Conservation (phyloP, 2,888 invertebrate genomes). For the Sussaba pulchella region DNA sequence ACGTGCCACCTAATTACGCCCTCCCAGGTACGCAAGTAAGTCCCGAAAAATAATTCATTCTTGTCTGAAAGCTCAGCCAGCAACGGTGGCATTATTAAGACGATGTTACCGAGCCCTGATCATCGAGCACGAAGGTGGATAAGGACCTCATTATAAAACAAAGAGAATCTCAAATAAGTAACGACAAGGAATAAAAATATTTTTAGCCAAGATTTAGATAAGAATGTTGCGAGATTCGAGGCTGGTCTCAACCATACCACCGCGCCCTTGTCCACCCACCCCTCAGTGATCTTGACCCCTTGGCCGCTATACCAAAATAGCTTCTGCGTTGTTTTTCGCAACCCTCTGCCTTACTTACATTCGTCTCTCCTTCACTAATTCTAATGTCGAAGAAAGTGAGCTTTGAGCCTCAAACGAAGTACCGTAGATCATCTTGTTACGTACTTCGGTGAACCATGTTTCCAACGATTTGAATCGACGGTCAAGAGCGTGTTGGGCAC, state of each 20-base stretch:
- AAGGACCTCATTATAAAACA: too few relatives aligned
- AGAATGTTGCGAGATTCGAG: conserved; percentile 8
- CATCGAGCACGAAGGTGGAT: too few relatives aligned
- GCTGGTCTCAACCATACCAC: too few relatives aligned
- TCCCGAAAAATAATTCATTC: too few relatives aligned
- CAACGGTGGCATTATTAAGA: too few relatives aligned
- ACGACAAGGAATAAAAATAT: conserved; percentile 12
- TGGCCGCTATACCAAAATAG: conserved; percentile 69
- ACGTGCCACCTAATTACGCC: too few relatives aligned
- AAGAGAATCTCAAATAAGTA: neutral
- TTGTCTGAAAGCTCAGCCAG: too few relatives aligned
- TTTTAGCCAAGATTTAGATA: neutral
- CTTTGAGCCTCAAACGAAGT: neutral
- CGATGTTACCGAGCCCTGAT: too few relatives aligned
- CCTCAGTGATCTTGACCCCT: conserved; percentile 64
- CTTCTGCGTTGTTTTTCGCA: neutral
- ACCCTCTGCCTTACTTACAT: neutral
- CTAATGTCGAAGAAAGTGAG: conserved; percentile 9
- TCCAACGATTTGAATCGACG: neutral
- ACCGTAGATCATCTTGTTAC: conserved; percentile 32
- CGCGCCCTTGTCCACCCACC: conserved; percentile 7
- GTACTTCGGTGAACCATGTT: neutral
- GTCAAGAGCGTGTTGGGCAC: too few relatives aligned
- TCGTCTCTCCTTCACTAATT: conserved; percentile 3
- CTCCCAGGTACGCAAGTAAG: too few relatives aligned